Base-by-base conservation (phyloP, 2,888 invertebrate species). In the Aromia moschata region DNA sequence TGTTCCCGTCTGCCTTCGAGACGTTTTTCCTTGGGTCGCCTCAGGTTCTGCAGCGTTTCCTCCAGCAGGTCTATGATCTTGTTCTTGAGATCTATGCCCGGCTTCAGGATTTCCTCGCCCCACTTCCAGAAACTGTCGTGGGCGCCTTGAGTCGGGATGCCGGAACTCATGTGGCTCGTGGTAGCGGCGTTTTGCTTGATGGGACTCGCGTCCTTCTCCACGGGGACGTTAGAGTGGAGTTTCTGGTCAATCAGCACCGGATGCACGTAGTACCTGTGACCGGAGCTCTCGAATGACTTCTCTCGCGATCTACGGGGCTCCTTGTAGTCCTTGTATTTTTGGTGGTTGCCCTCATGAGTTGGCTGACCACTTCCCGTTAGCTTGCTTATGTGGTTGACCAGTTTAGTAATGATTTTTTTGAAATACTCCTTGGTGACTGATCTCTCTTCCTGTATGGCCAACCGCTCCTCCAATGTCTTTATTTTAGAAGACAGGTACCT, bases 381-480 rank as follows among this genome's bases (percentile, higher is more conserved):
- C 43, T 63, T 63, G 4, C 49, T 49, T 17, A 65, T 57, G 31
- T 65, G 65, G 1, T 45, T 47, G 9, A 79, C 69, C n/a, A 80
- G 58, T 68, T 78, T 80, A 1, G 76, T 75, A 2, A 80, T 75
- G n/a, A 80, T 77, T 47, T 72, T 70, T 53, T 77, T 78, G 55
- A 80, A 79, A 57, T 80, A 80, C 16, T 80, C 79, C 58, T 76
- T 79, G 0, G 77, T 72, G 2, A 80, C 79, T 0, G 79, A 71
- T 36, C 62, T 68, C 64, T 79, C 77, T 62, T 80, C 80, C 53
- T 80, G 79, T 2, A 69, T 64, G 1, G 69, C 62, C 5, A 80
- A 52, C 36, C 80, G 62, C 11, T 68, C 69, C 64, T 80, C 80
- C 20, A 80, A 65, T 9, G 65, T 54, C 14, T 68, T 71, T 12